Percentiles rank a stretch among this genome's conserved stretches.
Conservation (phyloP, 92 coral and sea anemone species). For the Metridium senile region DNA sequence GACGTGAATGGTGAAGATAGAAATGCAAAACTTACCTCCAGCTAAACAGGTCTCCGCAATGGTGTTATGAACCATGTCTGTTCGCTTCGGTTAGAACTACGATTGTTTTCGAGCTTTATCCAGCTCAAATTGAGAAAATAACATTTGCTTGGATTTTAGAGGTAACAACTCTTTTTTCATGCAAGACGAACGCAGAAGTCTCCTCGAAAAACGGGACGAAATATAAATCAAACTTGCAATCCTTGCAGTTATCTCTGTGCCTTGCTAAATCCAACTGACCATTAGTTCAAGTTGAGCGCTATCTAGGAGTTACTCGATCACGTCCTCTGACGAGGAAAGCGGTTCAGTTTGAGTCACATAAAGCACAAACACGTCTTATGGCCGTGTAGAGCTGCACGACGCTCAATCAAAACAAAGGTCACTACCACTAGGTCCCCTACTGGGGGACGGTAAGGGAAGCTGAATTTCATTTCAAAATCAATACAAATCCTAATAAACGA, state of each 20-base stretch:
- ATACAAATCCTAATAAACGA: background rate
- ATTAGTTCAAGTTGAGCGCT: background rate
- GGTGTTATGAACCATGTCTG: slow-evolving; percentile 28
- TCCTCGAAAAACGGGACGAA: background rate
- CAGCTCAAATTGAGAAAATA: background rate
- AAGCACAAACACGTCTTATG: slow-evolving; percentile 1
- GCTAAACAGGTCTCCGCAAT: slow-evolving; percentile 26
- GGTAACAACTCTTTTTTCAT: background rate
- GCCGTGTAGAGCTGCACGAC: slow-evolving; percentile 14
- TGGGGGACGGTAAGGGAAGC: background rate
- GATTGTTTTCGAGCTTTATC: background rate
- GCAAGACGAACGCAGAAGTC: background rate
- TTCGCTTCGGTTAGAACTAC: background rate
- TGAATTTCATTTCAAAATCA: background rate
- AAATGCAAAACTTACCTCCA: slow-evolving; percentile 29
- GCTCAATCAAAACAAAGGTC: slow-evolving; percentile 1
- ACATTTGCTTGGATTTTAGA: background rate
- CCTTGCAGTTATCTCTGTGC: slow-evolving; percentile 7
- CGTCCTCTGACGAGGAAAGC: slow-evolving; percentile 10
- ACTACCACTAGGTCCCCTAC: background rate
- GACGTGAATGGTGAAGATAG: background rate
- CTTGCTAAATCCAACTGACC: slow-evolving; percentile 32
- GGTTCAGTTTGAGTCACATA: slow-evolving; percentile 4
- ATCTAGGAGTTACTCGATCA: slow-evolving; percentile 1
- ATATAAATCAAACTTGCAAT: background rate